These are phyloP conservation scores for Coelinius sp. DNA, from an alignment of 2,888 invertebrate species.

Conservation along the genomic window DNA sequence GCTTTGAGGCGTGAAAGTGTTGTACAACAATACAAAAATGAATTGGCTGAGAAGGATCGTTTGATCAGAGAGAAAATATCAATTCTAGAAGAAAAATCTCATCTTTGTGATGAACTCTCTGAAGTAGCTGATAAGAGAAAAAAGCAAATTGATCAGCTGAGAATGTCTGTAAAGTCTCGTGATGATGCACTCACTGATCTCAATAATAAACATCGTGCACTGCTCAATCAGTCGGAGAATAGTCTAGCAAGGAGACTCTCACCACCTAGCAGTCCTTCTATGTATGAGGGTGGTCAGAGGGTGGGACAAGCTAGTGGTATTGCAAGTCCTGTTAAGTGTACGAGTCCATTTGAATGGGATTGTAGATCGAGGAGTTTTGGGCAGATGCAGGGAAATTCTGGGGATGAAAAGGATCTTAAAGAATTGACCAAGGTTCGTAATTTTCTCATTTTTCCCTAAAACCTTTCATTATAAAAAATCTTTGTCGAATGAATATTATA, in stretches of 20 bases:
- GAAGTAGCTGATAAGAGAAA: conserved; percentile 69
- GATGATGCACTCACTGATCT: conserved; percentile 71
- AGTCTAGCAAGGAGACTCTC: conserved; percentile 57
- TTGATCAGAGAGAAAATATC: conserved; percentile 59
- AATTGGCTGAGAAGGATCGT: conserved; percentile 62
- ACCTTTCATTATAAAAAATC: too few relatives aligned
- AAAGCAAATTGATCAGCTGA: conserved; percentile 70
- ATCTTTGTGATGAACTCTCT: conserved; percentile 60
- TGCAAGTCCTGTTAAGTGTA: conserved; percentile 53
- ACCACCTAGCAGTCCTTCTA: conserved; percentile 60
- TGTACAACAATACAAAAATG: conserved; percentile 61
- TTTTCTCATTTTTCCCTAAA: background rate
- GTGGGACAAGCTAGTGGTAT: conserved; percentile 33
- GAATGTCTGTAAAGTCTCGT: conserved; percentile 67
- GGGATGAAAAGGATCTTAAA: conserved; percentile 48
- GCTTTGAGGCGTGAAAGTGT: conserved; percentile 65
- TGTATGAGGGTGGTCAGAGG: conserved; percentile 55
- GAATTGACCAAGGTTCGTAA: conserved; percentile 58
- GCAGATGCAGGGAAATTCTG: conserved; percentile 35
- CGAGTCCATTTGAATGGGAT: conserved; percentile 58
- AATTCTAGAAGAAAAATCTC: conserved; percentile 61
- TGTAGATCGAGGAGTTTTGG: conserved; percentile 16
- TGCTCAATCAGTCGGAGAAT: conserved; percentile 66
- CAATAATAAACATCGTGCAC: conserved; percentile 68
- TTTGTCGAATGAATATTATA: too few relatives aligned